A percentile compares a stretch with the other conserved stretches of the same genome.
Conservation (phyloP, 2,113 vertebrate species). For the Phaethon lepturus region DNA sequence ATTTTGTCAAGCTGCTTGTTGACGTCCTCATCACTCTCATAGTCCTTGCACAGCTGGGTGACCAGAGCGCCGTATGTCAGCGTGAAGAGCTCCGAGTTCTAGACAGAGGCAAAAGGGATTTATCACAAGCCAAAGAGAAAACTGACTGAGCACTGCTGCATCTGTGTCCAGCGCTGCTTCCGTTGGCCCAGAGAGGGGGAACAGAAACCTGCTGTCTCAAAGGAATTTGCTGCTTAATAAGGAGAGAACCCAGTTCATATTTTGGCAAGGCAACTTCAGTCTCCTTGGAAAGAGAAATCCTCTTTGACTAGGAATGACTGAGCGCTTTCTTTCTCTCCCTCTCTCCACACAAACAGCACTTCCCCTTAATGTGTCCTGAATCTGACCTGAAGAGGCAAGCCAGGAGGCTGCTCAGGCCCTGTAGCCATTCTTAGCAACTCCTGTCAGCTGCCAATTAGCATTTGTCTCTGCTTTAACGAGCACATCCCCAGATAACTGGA, state of each 20-base stretch:
- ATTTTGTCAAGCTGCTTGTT: conserved; percentile 99
- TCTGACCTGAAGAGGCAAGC: background rate
- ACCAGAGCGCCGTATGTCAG: conserved; percentile 96
- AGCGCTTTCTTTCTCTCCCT: background rate
- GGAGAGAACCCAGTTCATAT: background rate
- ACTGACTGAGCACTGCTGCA: background rate
- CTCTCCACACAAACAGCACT: background rate
- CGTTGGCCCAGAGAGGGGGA: background rate
- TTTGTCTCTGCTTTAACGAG: background rate
- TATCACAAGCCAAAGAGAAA: background rate
- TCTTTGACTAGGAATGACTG: background rate
- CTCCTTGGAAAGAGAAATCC: background rate
- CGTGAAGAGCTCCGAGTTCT: conserved; percentile 98
- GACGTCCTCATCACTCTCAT: conserved; percentile 97
- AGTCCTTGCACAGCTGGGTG: conserved; percentile 98
- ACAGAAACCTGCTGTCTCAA: background rate
- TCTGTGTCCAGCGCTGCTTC: background rate
- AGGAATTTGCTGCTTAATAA: background rate
- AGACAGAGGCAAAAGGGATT: conserved; percentile 54
- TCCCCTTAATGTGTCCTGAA: background rate
- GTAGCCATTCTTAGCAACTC: background rate
- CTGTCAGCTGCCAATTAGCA: background rate
- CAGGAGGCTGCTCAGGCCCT: background rate
- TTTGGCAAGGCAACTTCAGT: background rate
- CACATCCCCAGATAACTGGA: background rate